Evolutionary conservation across 2,113 vertebrate genomes (phyloP), one percentile per base, ranked within the genome.

Genomic region (Grammatotria lemairii): DNA sequence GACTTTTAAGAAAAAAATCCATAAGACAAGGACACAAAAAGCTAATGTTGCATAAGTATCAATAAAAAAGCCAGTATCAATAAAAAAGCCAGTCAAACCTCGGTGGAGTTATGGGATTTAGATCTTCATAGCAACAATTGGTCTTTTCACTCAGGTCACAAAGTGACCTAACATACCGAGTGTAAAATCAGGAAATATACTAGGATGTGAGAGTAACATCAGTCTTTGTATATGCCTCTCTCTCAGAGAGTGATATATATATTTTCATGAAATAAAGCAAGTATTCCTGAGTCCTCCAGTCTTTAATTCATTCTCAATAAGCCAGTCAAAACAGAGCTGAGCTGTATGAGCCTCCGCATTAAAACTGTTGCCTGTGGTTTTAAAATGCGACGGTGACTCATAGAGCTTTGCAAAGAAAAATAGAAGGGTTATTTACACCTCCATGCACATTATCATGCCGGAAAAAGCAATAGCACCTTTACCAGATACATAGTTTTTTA

Each of bases 381-480:
- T 78, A 88, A 89, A 81, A 73, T 82, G 33, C 4, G 12, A 60
- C 55, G 21, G 47, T 87, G 90, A 93, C 45, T 93, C 92, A 91
- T 79, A 58, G 65, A 87, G 42, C 42, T 28, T 35, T 8, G 65
- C 49, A 57, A 5, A 53, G 45, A 70, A 35, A 33, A 12, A 35
- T 54, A 70, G 26, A 63, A 45, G 23, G 53, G 38, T 83, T 85
- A 53, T 88, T 85, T 85, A 90, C 84, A 89, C 87, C 90, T 83
- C 75, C 19, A 21, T 26, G 13, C 47, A 82, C 89, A 89, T 90
- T 85, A 65, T 78, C 8, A 28, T 42, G 63, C 23, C 21, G 10
- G 51, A 42, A 45, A 55, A 84, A 57, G 1, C 40, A 10, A 26
- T 13, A 33, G 80, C 35, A 79, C 5, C 35, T 47, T 45, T 26